phyloP scores from a whole-genome alignment of 2,797 vertebrate genomes.

The Anas flavirostris region DNA sequence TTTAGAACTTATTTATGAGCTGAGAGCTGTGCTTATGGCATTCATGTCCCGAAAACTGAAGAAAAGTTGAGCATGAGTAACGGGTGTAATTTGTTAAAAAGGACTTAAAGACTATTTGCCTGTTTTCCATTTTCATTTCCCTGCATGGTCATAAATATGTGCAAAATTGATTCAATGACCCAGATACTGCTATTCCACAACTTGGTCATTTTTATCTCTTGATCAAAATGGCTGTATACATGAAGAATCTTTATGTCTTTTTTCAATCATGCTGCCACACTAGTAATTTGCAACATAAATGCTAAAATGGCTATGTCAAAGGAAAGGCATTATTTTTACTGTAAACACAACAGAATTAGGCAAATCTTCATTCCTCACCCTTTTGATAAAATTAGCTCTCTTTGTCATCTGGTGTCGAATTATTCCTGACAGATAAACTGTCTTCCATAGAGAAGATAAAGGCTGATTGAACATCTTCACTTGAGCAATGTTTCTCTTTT shows the following conservation, averaged over 20 bases:
- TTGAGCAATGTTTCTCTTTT: background rate
- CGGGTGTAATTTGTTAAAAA: slow-evolving; percentile 41
- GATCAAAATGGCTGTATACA: slow-evolving; percentile 8
- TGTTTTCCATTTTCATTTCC: slow-evolving; percentile 45
- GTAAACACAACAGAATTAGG: background rate
- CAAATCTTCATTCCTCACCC: background rate
- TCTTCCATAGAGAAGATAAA: background rate
- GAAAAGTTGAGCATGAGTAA: slow-evolving; percentile 15
- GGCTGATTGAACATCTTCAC: slow-evolving; percentile 1
- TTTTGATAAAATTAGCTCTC: slow-evolving; percentile 19
- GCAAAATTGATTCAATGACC: slow-evolving; percentile 31
- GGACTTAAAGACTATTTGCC: slow-evolving; percentile 41
- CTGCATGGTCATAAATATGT: slow-evolving; percentile 18
- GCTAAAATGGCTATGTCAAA: background rate
- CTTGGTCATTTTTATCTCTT: slow-evolving; percentile 12
- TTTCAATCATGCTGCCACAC: background rate
- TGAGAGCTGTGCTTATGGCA: background rate
- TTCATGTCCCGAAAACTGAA: slow-evolving; percentile 17
- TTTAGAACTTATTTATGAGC: slow-evolving; percentile 46
- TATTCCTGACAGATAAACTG: slow-evolving; percentile 37
- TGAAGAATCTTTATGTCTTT: background rate
- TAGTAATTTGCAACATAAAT: slow-evolving; percentile 4
- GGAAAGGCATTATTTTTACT: background rate
- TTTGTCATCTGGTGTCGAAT: slow-evolving; percentile 23
- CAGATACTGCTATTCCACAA: slow-evolving; percentile 20